Percentiles rank a stretch among this genome's conserved stretches.
Evolutionary conservation across 2,113 vertebrate species (phyloP).

Genomic region (Oenanthe oenanthe): DNA sequence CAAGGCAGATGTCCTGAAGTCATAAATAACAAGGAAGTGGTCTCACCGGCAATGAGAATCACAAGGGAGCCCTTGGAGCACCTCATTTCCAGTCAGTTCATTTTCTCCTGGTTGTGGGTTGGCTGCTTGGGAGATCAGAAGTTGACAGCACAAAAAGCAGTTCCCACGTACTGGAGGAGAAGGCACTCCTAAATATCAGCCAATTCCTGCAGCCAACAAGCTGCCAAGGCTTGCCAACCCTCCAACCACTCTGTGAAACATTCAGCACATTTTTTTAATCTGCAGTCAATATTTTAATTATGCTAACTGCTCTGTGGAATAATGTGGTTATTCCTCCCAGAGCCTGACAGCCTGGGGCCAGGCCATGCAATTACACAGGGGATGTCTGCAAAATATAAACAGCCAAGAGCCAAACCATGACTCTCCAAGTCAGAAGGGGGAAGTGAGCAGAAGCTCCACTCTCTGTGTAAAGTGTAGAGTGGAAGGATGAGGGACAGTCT

Average conservation of each 20-base stretch:
- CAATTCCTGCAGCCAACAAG: conserved; percentile 49
- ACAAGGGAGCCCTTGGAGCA: conserved; percentile 4
- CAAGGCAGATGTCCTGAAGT: conserved; percentile 39
- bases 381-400: conserved; percentile 34
- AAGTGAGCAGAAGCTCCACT: background rate
- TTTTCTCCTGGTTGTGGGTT: conserved; percentile 41
- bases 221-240: conserved; percentile 37
- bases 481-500: background rate
- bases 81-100: conserved; percentile 35
- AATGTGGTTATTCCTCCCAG: conserved; percentile 29
- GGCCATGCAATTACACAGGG: conserved; percentile 27
- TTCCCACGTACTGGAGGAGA: conserved; percentile 27
- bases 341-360: conserved; percentile 40
- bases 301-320: conserved; percentile 52
- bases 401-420: background rate
- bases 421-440: background rate
- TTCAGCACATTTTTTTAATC: conserved; percentile 60
- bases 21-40: conserved; percentile 30
- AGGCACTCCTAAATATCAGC: conserved; percentile 44
- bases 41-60: conserved; percentile 26
- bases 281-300: conserved; percentile 70
- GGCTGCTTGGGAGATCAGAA: conserved; percentile 33
- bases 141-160: conserved; percentile 31
- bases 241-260: conserved; percentile 34
- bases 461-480: background rate